A percentile compares a stretch with the other conserved stretches of the same genome.
These are phyloP conservation scores for Dynastes maya DNA, from an alignment of 2,888 invertebrate genomes.

Conservation along the genomic window DNA sequence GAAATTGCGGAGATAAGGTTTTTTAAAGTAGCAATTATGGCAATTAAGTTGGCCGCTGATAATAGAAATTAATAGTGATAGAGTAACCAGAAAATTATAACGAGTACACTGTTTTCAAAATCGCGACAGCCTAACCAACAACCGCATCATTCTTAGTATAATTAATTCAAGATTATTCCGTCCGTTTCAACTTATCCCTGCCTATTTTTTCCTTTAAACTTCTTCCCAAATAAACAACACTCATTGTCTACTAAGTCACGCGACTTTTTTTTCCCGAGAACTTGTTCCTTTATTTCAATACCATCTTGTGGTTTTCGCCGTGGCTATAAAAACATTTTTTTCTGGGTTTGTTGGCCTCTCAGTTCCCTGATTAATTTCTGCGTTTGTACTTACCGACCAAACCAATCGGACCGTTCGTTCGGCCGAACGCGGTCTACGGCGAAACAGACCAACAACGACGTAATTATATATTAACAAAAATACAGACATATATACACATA, in stretches of 20 bases:
- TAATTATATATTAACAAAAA: slow-evolving; percentile 45
- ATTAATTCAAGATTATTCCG: background rate
- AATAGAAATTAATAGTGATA: too few species aligned
- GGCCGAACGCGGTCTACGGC: slow-evolving; percentile 16
- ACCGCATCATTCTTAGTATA: background rate
- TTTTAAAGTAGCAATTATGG: too few species aligned
- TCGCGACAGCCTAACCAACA: background rate
- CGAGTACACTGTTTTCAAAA: too few species aligned
- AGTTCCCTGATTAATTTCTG: slow-evolving; percentile 43
- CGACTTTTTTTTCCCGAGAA: slow-evolving; percentile 34
- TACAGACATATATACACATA: slow-evolving; percentile 23
- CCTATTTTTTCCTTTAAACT: background rate
- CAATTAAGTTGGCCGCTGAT: too few species aligned
- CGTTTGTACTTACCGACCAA: slow-evolving; percentile 44
- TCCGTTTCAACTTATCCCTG: background rate
- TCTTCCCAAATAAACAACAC: slow-evolving; percentile 27
- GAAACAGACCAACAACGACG: slow-evolving; percentile 41
- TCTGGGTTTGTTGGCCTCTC: slow-evolving; percentile 47
- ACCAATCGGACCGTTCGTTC: slow-evolving; percentile 26
- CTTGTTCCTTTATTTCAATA: slow-evolving; percentile 46
- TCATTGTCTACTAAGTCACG: slow-evolving; percentile 38
- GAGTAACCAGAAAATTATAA: too few species aligned
- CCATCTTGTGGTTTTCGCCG: slow-evolving; percentile 38
- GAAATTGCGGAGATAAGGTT: too few species aligned
- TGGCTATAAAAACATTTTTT: slow-evolving; percentile 43